These are phyloP conservation scores for Gambusia affinis DNA, from an alignment of 2,113 vertebrate genomes.

Conservation along the genomic window DNA sequence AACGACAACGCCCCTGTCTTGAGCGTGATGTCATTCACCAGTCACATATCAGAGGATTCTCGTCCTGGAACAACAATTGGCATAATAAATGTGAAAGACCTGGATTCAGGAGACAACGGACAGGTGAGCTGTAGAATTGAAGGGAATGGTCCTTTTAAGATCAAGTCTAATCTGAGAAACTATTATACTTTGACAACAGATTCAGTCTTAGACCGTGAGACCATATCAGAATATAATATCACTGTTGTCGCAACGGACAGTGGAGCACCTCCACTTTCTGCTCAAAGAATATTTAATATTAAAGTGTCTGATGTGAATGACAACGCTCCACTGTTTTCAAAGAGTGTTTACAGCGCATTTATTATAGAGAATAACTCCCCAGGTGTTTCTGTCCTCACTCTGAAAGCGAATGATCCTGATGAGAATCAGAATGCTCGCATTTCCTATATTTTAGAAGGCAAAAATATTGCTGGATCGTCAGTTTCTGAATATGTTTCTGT, in stretches of 20 bases:
- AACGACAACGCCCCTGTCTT: constrained; percentile 47
- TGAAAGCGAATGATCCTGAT: no score
- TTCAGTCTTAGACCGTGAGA: constrained; percentile 34
- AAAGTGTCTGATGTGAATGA: constrained; percentile 62
- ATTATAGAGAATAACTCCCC: no score
- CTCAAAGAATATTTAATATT: constrained; percentile 13
- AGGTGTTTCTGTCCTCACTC: no score
- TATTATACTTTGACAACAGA: constrained; percentile 42
- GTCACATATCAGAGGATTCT: constrained; percentile 34
- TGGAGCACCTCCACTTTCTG: constrained; percentile 41
- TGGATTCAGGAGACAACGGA: constrained; percentile 41
- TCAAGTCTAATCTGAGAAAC: constrained; percentile 27
- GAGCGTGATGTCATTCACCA: constrained; percentile 39
- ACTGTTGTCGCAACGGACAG: constrained; percentile 35
- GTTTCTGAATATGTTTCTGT: no score
- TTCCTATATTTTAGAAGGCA: no score
- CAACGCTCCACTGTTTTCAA: constrained; percentile 28
- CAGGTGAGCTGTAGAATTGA: constrained; percentile 25
- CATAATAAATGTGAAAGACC: constrained; percentile 41
- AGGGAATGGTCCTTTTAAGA: constrained; percentile 16
- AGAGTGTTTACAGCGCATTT: no score
- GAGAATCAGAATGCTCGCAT: no score
- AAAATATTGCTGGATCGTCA: no score
- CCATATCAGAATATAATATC: constrained; percentile 40
- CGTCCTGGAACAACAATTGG: constrained; percentile 36